Percentiles rank a stretch among this genome's conserved stretches.
Evolutionary conservation across 1,140 invertebrate genomes (phyloP).

Genomic region (Drosophila ambigua): DNA sequence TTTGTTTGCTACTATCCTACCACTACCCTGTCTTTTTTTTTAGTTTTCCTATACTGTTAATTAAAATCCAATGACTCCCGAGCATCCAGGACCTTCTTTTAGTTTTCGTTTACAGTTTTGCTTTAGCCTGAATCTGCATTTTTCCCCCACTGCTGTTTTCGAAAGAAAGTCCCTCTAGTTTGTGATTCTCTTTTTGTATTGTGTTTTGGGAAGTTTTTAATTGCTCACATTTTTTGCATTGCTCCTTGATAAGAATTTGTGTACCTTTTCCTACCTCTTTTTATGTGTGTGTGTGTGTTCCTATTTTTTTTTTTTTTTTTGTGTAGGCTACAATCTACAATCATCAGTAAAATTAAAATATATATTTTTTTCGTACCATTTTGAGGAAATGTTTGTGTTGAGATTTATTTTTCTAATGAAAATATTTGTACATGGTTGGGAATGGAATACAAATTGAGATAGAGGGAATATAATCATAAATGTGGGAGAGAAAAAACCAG

Average conservation of each 20-base stretch:
- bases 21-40: conserved; percentile 3
- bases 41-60: conserved; percentile 54
- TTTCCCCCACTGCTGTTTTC: conserved; percentile 14
- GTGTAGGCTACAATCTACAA: conserved; percentile 27
- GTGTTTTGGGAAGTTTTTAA: conserved; percentile 41
- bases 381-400: neutral
- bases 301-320: neutral
- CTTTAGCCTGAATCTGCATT: conserved; percentile 50
- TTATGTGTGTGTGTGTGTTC: neutral
- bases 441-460: conserved; percentile 11
- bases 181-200: conserved; percentile 3
- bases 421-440: conserved; percentile 42
- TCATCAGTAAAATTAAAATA: conserved; percentile 46
- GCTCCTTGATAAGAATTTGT: conserved; percentile 46
- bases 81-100: conserved; percentile 28
- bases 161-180: conserved; percentile 13
- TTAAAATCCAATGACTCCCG: conserved; percentile 70
- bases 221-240: conserved; percentile 49
- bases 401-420: conserved; percentile 43
- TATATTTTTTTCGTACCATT: conserved; percentile 23
- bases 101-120: conserved; percentile 48
- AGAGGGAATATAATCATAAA: too few relatives aligned
- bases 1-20: conserved; percentile 2
- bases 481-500: neutral
- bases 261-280: conserved; percentile 21